Conservation (phyloP, 2,888 invertebrate species). For the Lamellibrachia satsuma region DNA sequence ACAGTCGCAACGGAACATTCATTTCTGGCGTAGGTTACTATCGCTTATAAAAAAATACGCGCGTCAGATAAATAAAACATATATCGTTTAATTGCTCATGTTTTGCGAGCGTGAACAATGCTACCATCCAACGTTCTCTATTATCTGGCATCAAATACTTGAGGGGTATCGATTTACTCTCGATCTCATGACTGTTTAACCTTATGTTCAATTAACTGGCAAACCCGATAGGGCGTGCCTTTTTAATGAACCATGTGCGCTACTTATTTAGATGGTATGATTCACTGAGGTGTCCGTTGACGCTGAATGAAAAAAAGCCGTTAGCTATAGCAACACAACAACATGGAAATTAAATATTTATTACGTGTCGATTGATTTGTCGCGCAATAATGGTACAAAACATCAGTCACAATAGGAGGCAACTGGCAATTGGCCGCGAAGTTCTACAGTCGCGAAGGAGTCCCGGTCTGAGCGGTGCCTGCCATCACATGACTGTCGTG, state of each 20-base stretch:
- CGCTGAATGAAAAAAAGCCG: background rate
- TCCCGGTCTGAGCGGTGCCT: background rate
- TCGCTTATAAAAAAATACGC: background rate
- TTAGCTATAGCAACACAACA: conserved; percentile 11
- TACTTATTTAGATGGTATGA: background rate
- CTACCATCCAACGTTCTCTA: background rate
- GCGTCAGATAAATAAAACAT: background rate
- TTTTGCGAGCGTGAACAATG: background rate
- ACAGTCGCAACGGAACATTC: background rate
- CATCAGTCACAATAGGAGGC: background rate
- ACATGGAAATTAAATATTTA: background rate
- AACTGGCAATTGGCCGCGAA: background rate
- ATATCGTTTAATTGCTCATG: background rate
- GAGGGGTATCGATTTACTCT: background rate
- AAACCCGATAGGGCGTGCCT: background rate
- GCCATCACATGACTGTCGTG: background rate
- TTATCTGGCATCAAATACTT: background rate
- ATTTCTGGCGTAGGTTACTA: background rate
- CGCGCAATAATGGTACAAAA: background rate
- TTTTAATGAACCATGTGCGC: background rate
- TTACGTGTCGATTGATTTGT: background rate
- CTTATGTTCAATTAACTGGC: background rate
- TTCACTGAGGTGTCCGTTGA: background rate
- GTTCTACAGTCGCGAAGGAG: background rate
- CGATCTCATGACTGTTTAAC: background rate